A percentile compares a stretch with the other conserved stretches of the same genome.
phyloP scores from a whole-genome alignment of 2,113 vertebrate genomes.

The Lophura nycthemera region DNA sequence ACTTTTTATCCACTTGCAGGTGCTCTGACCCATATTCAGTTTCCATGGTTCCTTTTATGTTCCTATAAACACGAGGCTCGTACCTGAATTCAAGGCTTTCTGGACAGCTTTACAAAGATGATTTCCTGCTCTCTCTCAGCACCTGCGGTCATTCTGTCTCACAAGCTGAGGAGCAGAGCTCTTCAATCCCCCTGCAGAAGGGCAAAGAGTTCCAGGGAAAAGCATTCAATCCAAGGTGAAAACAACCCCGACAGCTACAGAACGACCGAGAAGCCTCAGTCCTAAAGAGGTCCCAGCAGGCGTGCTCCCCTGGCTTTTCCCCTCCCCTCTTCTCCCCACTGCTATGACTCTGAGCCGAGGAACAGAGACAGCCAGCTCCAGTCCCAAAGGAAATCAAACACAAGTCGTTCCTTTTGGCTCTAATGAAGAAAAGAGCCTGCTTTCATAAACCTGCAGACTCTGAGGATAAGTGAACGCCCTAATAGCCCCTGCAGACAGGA shows the following conservation, averaged over 20 bases:
- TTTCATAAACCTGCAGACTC: constrained; percentile 53
- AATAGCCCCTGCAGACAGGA: neutral
- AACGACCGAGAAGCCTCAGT: neutral
- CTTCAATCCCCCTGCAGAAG: neutral
- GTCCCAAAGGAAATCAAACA: constrained; percentile 68
- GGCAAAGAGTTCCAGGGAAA: neutral
- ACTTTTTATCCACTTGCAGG: neutral
- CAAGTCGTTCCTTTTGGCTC: constrained; percentile 62
- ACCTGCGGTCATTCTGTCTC: constrained; percentile 20
- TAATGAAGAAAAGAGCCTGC: constrained; percentile 44
- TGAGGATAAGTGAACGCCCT: constrained; percentile 53
- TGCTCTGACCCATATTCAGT: constrained; percentile 45
- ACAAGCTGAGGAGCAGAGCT: neutral
- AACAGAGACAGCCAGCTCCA: neutral
- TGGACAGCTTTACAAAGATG: constrained; percentile 50
- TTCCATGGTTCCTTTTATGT: constrained; percentile 58
- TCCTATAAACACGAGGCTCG: constrained; percentile 45
- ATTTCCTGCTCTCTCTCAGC: constrained; percentile 26
- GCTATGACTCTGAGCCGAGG: neutral
- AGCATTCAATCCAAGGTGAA: neutral
- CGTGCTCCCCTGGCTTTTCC: neutral
- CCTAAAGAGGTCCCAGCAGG: neutral
- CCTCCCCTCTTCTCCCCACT: neutral
- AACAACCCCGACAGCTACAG: neutral
- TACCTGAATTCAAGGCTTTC: constrained; percentile 33